Conservation (phyloP, 2,888 invertebrate species). For the Idaea dimidiata region DNA sequence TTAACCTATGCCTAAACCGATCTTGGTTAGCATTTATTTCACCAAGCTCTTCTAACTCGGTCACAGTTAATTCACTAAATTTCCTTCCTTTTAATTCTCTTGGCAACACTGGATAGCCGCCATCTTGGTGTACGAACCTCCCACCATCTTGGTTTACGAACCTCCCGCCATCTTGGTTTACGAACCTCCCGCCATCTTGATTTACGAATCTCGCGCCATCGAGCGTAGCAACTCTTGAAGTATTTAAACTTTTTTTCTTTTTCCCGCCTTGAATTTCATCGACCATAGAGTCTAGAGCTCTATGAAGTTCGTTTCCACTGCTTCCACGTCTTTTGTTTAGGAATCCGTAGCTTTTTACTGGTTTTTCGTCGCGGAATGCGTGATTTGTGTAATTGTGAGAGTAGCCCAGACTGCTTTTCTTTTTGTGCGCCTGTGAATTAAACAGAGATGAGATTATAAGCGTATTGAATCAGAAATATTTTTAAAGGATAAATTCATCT, state of each 20-base stretch:
- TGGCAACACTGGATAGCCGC: slow-evolving; percentile 32
- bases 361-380: slow-evolving; percentile 39
- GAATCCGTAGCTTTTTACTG: slow-evolving; percentile 51
- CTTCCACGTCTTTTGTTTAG: slow-evolving; percentile 59
- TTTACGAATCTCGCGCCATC: slow-evolving; percentile 6
- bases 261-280: slow-evolving; percentile 49
- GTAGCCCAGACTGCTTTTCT: slow-evolving; percentile 33
- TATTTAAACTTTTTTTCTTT: slow-evolving; percentile 18
- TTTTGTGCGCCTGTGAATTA: slow-evolving; percentile 43
- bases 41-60: slow-evolving; percentile 57
- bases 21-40: slow-evolving; percentile 60
- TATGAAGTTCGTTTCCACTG: slow-evolving; percentile 56
- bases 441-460: slow-evolving; percentile 2
- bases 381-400: slow-evolving; percentile 54
- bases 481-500: too few relatives aligned
- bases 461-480: too few relatives aligned
- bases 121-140: slow-evolving; percentile 13
- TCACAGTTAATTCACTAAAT: slow-evolving; percentile 55
- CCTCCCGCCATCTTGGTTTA: slow-evolving; percentile 25
- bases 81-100: slow-evolving; percentile 56
- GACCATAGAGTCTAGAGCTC: slow-evolving; percentile 60
- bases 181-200: slow-evolving; percentile 10
- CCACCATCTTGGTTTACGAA: slow-evolving; percentile 14
- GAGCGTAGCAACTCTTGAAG: background rate
- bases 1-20: slow-evolving; percentile 59